phyloP scores from a whole-genome alignment of 2,113 vertebrate species.

The Bufo gargarizans region DNA sequence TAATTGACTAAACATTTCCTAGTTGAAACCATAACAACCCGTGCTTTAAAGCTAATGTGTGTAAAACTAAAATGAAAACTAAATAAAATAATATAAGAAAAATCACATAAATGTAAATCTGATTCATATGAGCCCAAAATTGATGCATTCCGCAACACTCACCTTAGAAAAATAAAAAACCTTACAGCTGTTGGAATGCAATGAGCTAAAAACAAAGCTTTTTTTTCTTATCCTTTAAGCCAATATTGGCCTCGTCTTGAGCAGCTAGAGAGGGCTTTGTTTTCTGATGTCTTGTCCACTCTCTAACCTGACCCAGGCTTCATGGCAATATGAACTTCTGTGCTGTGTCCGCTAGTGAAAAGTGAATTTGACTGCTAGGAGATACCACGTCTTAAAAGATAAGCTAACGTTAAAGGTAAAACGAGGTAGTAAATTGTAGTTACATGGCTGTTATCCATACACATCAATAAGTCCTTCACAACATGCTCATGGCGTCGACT shows the following conservation, averaged over 20 bases:
- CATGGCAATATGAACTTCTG: constrained; percentile 11
- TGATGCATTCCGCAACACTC: too few relatives aligned
- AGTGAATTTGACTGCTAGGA: neutral
- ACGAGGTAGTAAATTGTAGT: neutral
- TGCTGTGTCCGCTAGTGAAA: neutral
- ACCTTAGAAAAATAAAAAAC: neutral
- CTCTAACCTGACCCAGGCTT: neutral
- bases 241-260: too few relatives aligned
- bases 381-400: neutral
- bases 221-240: neutral
- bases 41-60: too few relatives aligned
- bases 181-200: neutral
- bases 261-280: neutral
- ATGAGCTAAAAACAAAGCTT: neutral
- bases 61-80: too few relatives aligned
- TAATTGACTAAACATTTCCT: too few relatives aligned
- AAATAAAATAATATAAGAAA: too few relatives aligned
- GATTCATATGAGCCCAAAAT: too few relatives aligned
- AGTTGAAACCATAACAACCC: too few relatives aligned
- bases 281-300: constrained; percentile 17
- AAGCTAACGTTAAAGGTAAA: neutral
- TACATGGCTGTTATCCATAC: neutral
- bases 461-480: neutral
- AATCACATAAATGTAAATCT: too few relatives aligned
- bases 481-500: neutral